Percentiles rank a stretch among this genome's conserved stretches.
phyloP scores from a whole-genome alignment of 2,113 vertebrate species.

The Pluvialis apricaria region DNA sequence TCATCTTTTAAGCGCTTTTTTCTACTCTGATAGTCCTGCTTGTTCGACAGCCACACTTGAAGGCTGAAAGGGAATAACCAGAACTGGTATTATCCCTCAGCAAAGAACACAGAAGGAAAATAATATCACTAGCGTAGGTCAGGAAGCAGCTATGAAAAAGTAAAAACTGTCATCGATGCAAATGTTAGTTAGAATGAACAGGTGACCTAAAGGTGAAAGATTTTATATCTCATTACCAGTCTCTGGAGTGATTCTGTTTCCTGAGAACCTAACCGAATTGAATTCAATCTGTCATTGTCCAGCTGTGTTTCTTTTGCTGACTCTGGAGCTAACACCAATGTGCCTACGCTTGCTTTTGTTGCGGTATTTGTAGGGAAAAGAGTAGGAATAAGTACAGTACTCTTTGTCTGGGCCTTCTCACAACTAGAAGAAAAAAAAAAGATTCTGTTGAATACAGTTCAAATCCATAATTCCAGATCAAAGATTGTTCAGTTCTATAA shows the following conservation, averaged over 20 bases:
- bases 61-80: background rate
- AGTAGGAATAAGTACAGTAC: background rate
- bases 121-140: background rate
- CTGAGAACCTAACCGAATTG: background rate
- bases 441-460: no score
- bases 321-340: background rate
- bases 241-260: background rate
- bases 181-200: slow-evolving; percentile 4
- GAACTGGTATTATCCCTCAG: background rate
- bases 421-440: background rate
- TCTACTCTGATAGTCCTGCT: background rate
- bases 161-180: background rate
- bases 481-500: background rate
- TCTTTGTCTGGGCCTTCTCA: background rate
- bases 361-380: background rate
- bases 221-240: slow-evolving; percentile 10
- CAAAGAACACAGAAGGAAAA: background rate
- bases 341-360: background rate
- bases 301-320: background rate
- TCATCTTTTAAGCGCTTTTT: background rate
- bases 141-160: background rate
- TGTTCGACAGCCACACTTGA: background rate
- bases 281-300: background rate
- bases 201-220: slow-evolving; percentile 23
- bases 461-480: no score